These are phyloP conservation scores for Aphelenchoides bicaudatus DNA, from an alignment of 2,888 invertebrate genomes.

Conservation along the genomic window DNA sequence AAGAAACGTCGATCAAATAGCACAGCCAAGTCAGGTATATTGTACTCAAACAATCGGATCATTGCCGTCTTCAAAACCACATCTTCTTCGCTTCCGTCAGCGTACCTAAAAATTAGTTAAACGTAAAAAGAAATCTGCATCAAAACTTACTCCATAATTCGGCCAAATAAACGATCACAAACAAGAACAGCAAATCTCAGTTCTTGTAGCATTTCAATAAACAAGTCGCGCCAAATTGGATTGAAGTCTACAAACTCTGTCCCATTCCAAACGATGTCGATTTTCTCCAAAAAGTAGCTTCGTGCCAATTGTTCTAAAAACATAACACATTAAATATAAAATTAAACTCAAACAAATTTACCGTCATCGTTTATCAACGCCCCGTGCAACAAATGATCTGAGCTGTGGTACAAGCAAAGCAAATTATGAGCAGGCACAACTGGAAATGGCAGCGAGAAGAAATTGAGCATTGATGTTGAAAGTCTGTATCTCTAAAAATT, in stretches of 20 bases:
- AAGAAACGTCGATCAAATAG: conserved; percentile 54
- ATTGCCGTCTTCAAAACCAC: conserved; percentile 24
- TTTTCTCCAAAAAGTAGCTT: conserved; percentile 23
- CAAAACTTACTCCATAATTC: conserved; percentile 24
- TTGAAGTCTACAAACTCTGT: conserved; percentile 28
- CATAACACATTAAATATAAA: neutral
- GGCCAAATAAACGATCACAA: conserved; percentile 27
- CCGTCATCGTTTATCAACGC: conserved; percentile 14
- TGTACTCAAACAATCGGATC: conserved; percentile 23
- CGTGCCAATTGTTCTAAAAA: conserved; percentile 4
- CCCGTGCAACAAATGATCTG: conserved; percentile 2
- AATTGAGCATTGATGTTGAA: conserved; percentile 14
- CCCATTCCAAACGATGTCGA: conserved; percentile 26
- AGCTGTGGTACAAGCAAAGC: conserved; percentile 12
- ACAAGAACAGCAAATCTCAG: conserved; percentile 20
- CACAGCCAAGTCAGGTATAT: conserved; percentile 29
- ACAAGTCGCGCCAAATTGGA: conserved; percentile 29
- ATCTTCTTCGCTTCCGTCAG: conserved; percentile 17
- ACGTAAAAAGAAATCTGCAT: conserved; percentile 18
- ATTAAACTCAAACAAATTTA: conserved; percentile 18
- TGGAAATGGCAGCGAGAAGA: conserved; percentile 21
- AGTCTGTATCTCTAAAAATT: conserved; percentile 26
- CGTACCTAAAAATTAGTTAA: too few species aligned
- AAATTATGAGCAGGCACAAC: conserved; percentile 19
- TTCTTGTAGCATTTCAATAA: conserved; percentile 25